These are phyloP conservation scores for Hydrophis major DNA, from an alignment of 2,797 vertebrate species.

Conservation along the genomic window DNA sequence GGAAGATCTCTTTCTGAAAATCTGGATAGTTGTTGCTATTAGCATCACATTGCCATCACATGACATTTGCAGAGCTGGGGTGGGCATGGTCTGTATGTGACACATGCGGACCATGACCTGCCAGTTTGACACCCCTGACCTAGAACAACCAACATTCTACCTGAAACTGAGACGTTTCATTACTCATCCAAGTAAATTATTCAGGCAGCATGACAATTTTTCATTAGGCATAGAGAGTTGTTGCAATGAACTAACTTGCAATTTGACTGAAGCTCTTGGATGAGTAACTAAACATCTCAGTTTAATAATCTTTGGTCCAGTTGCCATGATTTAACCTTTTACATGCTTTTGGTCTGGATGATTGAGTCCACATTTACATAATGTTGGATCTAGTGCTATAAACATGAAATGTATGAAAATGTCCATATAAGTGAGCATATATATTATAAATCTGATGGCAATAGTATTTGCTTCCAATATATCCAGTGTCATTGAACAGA, in stretches of 20 bases:
- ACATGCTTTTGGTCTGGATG: not conserved
- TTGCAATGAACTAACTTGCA: not conserved
- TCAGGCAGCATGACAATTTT: not conserved
- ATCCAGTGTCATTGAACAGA: not conserved
- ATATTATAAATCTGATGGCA: not conserved
- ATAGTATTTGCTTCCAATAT: not conserved
- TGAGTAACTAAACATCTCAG: not conserved
- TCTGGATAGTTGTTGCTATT: not conserved
- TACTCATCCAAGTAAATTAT: not conserved
- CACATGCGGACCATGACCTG: too few species aligned
- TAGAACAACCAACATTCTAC: not conserved
- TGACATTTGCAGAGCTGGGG: too few species aligned
- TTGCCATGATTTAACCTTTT: not conserved
- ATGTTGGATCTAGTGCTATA: not conserved
- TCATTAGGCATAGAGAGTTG: not conserved
- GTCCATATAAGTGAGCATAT: not conserved
- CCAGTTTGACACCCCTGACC: too few species aligned
- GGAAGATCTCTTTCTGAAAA: not conserved
- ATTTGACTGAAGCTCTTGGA: not conserved
- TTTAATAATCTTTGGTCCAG: not conserved
- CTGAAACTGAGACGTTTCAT: not conserved
- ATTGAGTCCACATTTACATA: not conserved
- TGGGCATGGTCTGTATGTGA: fast-evolving
- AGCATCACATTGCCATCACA: too few species aligned
- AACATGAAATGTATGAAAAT: not conserved